These are phyloP conservation scores for Drosophila nr. perissopoda DNA, from an alignment of 2,888 invertebrate species.

Conservation along the genomic window DNA sequence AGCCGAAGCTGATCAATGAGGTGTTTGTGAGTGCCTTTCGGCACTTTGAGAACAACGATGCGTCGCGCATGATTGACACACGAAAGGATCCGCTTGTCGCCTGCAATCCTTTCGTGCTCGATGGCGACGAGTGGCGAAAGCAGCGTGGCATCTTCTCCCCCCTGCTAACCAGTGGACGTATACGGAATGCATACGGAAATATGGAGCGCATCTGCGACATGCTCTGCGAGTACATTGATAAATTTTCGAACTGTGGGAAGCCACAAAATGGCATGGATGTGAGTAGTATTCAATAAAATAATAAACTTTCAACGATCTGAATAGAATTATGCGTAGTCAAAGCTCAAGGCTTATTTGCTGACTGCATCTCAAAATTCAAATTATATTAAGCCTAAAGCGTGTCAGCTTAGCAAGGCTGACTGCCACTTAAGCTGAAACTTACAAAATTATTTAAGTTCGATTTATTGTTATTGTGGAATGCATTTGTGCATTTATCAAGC, in stretches of 20 bases:
- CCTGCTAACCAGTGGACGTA: conserved; percentile 85
- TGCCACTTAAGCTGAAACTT: neutral
- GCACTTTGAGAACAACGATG: conserved; percentile 83
- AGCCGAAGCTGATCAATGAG: conserved; percentile 83
- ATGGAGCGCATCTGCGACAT: conserved; percentile 84
- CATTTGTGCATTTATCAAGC: neutral
- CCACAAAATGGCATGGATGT: conserved; percentile 85
- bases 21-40: conserved; percentile 85
- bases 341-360: neutral
- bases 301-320: neutral
- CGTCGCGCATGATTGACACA: conserved; percentile 78
- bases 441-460: neutral
- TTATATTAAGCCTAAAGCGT: neutral
- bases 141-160: conserved; percentile 86
- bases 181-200: conserved; percentile 85
- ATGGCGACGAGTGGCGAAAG: conserved; percentile 86
- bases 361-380: neutral
- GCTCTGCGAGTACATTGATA: conserved; percentile 84
- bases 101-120: conserved; percentile 86
- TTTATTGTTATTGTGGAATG: neutral
- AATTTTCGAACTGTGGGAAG: conserved; percentile 43
- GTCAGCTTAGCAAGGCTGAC: neutral
- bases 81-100: conserved; percentile 85
- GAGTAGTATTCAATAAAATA: conserved; percentile 8
- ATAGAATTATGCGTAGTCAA: neutral